Evolutionary conservation across 2,113 vertebrate species (phyloP).

Genomic region (Salvator merianae): DNA sequence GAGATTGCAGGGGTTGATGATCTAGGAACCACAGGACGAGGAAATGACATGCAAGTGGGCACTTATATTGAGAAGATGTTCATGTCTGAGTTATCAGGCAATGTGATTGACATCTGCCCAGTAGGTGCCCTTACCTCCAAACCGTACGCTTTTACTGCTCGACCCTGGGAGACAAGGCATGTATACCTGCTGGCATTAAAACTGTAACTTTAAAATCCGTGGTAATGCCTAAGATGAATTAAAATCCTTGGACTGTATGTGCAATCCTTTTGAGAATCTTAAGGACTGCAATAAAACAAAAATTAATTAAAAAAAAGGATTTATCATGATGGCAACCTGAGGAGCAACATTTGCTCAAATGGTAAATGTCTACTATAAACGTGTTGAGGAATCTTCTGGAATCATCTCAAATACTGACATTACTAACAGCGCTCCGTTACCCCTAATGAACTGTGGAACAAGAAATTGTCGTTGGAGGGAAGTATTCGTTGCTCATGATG

Average conservation of each 20-base stretch:
- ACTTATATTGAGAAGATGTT: conserved; percentile 99
- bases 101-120: conserved; percentile 95
- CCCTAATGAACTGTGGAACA: background rate
- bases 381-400: background rate
- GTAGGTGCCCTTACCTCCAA: conserved; percentile 98
- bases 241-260: background rate
- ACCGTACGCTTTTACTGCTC: conserved; percentile 94
- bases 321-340: background rate
- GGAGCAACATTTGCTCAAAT: background rate
- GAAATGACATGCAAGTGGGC: conserved; percentile 95
- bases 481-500: background rate
- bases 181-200: conserved; percentile 14
- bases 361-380: background rate
- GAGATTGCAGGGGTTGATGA: conserved; percentile 97
- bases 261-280: background rate
- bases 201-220: background rate
- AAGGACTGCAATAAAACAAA: background rate
- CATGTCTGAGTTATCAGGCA: conserved; percentile 96
- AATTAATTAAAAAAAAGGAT: background rate
- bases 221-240: background rate
- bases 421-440: background rate
- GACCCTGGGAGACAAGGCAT: conserved; percentile 97
- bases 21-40: conserved; percentile 95
- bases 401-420: background rate
- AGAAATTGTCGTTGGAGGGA: no score